phyloP scores from a whole-genome alignment of 64 coral and sea anemone species.

The Porites australiensis region DNA sequence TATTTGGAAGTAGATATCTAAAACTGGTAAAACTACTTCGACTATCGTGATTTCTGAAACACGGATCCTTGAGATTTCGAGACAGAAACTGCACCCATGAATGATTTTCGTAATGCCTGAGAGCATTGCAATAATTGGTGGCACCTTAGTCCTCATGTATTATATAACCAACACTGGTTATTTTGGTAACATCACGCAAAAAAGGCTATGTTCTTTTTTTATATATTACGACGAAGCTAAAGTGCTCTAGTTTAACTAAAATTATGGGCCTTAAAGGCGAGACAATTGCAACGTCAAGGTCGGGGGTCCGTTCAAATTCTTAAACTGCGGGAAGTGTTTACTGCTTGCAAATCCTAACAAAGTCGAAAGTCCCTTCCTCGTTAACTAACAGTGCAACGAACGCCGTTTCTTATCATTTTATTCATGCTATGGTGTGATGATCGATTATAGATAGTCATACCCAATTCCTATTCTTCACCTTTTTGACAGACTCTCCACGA shows the following conservation, averaged over 20 bases:
- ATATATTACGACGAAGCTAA: neutral
- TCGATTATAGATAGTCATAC: neutral
- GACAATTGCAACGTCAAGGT: neutral
- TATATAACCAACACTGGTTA: neutral
- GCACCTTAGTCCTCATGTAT: neutral
- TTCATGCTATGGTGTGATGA: too few species aligned
- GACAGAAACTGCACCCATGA: neutral
- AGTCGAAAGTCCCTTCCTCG: neutral
- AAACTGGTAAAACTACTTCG: neutral
- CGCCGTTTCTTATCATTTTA: too few species aligned
- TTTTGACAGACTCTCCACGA: conserved; percentile 11
- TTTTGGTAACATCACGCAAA: neutral
- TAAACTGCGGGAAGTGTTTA: neutral
- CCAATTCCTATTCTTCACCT: neutral
- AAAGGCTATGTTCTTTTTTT: neutral
- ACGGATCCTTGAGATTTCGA: neutral
- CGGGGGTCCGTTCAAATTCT: neutral
- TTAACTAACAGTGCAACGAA: neutral
- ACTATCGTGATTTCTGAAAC: neutral
- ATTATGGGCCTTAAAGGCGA: neutral
- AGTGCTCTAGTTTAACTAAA: neutral
- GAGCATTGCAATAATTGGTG: neutral
- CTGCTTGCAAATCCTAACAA: neutral
- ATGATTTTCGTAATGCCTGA: neutral
- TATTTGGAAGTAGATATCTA: conserved; percentile 15